Conservation (phyloP, 1,140 invertebrate genomes). For the Zaprionus vittiger region DNA sequence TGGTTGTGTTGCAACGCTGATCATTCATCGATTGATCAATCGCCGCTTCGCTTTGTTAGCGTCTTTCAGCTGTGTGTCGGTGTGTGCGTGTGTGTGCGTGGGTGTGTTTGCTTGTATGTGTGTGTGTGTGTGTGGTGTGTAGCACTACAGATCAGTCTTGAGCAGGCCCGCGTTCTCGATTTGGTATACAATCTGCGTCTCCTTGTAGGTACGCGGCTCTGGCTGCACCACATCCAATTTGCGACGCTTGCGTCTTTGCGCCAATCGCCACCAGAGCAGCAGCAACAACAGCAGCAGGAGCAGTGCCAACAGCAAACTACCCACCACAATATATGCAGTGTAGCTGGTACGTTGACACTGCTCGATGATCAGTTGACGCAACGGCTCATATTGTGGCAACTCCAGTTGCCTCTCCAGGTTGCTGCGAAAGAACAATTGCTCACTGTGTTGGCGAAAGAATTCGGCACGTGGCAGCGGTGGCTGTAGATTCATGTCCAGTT, state of each 20-base stretch:
- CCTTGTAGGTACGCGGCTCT: conserved; percentile 91
- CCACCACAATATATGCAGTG: conserved; percentile 66
- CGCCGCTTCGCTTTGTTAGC: conserved; percentile 51
- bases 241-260: conserved; percentile 83
- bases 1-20: conserved; percentile 26
- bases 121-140: conserved; percentile 31
- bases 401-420: neutral
- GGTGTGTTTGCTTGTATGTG: conserved; percentile 31
- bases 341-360: conserved; percentile 66
- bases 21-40: neutral
- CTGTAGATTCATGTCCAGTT: conserved; percentile 60
- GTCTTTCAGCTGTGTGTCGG: conserved; percentile 61
- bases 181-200: conserved; percentile 93
- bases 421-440: conserved; percentile 59
- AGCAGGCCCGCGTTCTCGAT: conserved; percentile 92
- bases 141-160: conserved; percentile 89
- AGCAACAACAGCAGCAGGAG: conserved; percentile 81
- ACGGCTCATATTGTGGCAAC: conserved; percentile 27
- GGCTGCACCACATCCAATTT: conserved; percentile 89
- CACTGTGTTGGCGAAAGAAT: conserved; percentile 70
- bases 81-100: conserved; percentile 34
- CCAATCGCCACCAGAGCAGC: conserved; percentile 66
- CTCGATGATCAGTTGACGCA: conserved; percentile 55
- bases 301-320: conserved; percentile 79
- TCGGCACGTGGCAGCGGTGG: conserved; percentile 59